Evolutionary conservation across 2,113 vertebrate species (phyloP).

Genomic region (Hystrix cristata): DNA sequence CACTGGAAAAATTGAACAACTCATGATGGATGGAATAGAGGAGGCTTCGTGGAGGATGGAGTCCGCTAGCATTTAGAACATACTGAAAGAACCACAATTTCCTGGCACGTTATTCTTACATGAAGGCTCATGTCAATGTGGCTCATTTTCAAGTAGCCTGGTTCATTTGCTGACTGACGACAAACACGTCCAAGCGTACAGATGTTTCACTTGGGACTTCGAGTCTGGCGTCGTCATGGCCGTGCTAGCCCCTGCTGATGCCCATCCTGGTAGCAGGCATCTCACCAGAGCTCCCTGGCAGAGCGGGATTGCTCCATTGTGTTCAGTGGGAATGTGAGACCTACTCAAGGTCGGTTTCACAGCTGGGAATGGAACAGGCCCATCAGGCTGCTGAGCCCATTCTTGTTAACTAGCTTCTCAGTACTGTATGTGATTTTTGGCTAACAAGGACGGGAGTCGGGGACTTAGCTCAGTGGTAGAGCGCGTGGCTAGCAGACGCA

Average conservation of each 20-base stretch:
- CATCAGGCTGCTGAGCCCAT: background rate
- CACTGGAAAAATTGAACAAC: slow-evolving; percentile 57
- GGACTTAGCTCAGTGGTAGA: no score
- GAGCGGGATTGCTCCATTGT: background rate
- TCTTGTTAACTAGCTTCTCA: background rate
- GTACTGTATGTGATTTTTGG: background rate
- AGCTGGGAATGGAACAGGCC: background rate
- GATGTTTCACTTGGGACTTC: background rate
- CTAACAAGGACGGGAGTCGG: background rate
- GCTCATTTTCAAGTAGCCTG: slow-evolving; percentile 34
- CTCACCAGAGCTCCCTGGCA: background rate
- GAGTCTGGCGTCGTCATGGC: background rate
- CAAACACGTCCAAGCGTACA: background rate
- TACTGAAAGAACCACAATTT: slow-evolving; percentile 56
- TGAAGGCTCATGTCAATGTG: background rate
- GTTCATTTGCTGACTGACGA: slow-evolving; percentile 4
- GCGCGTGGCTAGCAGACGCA: no score
- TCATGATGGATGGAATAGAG: slow-evolving; percentile 53
- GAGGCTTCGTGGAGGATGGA: slow-evolving; percentile 6
- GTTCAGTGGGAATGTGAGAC: background rate
- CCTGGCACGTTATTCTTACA: background rate
- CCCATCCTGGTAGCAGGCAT: background rate
- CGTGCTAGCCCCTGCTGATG: background rate
- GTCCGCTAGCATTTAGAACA: slow-evolving; percentile 70
- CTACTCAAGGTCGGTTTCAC: background rate